Conservation (phyloP, 2,113 vertebrate genomes). For the Microtus richardsoni region DNA sequence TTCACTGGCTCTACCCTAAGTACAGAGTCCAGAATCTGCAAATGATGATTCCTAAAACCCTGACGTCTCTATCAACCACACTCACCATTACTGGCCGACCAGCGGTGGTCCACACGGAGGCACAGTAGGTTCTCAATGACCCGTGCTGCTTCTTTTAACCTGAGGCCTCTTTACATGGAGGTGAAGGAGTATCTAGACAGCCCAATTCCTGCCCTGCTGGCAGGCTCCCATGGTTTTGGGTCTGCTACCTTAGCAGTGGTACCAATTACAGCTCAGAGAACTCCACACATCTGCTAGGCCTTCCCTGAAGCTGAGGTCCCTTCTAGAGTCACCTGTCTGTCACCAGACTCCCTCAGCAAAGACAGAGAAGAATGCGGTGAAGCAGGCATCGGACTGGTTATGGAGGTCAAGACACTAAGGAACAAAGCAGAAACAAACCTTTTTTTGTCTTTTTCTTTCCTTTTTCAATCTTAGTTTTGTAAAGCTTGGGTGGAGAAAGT, state of each 20-base stretch:
- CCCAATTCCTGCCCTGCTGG: fast-evolving
- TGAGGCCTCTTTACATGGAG: not conserved
- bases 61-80: too few relatives aligned
- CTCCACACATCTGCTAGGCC: too few relatives aligned
- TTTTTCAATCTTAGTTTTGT: not conserved
- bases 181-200: not conserved
- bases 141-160: not conserved
- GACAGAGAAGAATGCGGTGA: not conserved
- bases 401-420: too few relatives aligned
- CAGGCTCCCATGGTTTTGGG: not conserved
- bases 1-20: too few relatives aligned
- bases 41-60: not conserved
- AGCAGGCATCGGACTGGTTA: not conserved
- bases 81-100: not conserved
- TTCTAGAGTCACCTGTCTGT: not conserved
- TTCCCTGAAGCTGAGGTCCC: not conserved
- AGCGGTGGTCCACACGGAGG: not conserved
- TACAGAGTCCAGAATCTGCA: not conserved
- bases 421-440: not conserved
- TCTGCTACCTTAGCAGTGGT: fast-evolving
- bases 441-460: not conserved
- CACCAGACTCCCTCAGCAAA: not conserved
- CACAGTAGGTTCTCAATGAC: not conserved
- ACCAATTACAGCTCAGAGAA: not conserved
- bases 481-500: constrained; percentile 11